phyloP scores from a whole-genome alignment of 2,888 invertebrate species.

The Phengaris arion region DNA sequence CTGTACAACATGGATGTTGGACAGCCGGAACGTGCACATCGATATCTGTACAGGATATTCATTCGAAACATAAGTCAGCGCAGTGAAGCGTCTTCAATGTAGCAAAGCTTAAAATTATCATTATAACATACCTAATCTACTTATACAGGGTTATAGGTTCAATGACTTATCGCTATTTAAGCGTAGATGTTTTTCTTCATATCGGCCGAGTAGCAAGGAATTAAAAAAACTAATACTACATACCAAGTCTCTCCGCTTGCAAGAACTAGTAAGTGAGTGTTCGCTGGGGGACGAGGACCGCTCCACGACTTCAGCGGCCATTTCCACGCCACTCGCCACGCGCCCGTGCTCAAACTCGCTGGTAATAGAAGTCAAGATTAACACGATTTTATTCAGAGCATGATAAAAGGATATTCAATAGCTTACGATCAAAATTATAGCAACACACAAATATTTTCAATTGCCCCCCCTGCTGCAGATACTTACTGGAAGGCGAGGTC shows the following conservation, averaged over 20 bases:
- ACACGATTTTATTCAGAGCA: neutral
- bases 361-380: constrained; percentile 38
- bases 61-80: neutral
- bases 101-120: no score
- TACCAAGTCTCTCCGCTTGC: constrained; percentile 88
- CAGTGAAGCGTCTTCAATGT: no score
- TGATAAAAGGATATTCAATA: no score
- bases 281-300: constrained; percentile 90
- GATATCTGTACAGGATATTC: constrained; percentile 78
- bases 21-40: constrained; percentile 71
- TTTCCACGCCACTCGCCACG: constrained; percentile 81
- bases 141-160: no score
- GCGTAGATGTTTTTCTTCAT: no score
- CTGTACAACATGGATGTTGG: constrained; percentile 66
- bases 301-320: constrained; percentile 91
- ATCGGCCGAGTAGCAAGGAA: no score
- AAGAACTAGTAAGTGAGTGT: constrained; percentile 88
- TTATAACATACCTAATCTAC: no score
- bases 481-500: constrained; percentile 84
- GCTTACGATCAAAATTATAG: no score
- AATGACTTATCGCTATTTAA: no score
- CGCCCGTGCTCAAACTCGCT: constrained; percentile 76
- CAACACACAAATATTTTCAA: no score
- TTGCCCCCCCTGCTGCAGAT: no score
- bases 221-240: constrained; percentile 33